phyloP scores from a whole-genome alignment of 2,797 vertebrate species.

The Pseudotriccus pelzelni region DNA sequence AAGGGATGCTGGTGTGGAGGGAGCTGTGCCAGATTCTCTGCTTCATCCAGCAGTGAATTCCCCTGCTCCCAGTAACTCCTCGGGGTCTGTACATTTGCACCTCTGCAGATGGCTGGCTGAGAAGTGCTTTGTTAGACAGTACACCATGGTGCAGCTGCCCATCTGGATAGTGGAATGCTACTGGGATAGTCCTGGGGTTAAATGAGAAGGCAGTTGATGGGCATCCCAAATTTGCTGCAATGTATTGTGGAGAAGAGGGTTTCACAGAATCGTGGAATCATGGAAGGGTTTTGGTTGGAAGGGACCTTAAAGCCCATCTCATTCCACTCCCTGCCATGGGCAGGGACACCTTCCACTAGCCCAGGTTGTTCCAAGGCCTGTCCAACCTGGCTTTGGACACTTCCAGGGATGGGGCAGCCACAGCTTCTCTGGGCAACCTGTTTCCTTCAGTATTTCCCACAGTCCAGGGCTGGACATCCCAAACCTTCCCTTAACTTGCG shows the following conservation, averaged over 20 bases:
- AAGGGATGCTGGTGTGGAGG: neutral
- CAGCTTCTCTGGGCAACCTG: neutral
- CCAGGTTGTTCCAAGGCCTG: accelerated
- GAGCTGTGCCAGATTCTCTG: neutral
- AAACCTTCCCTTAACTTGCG: neutral
- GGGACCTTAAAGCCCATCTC: accelerated
- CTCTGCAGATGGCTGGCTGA: neutral
- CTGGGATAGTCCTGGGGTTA: neutral
- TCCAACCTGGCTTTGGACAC: neutral
- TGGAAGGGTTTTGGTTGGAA: neutral
- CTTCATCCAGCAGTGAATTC: neutral
- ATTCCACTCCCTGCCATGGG: too few species aligned
- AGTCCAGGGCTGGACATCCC: neutral
- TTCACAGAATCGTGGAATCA: neutral
- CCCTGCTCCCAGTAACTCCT: accelerated
- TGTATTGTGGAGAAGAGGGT: accelerated
- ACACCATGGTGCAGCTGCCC: neutral
- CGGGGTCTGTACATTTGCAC: neutral
- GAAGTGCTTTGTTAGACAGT: neutral
- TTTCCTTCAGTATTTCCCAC: neutral
- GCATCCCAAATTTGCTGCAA: neutral
- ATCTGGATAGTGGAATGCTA: accelerated
- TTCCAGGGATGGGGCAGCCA: neutral
- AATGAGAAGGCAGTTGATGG: neutral
- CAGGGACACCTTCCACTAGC: accelerated